Conservation (phyloP, 2,113 vertebrate genomes). For the Dromaius novaehollandiae region DNA sequence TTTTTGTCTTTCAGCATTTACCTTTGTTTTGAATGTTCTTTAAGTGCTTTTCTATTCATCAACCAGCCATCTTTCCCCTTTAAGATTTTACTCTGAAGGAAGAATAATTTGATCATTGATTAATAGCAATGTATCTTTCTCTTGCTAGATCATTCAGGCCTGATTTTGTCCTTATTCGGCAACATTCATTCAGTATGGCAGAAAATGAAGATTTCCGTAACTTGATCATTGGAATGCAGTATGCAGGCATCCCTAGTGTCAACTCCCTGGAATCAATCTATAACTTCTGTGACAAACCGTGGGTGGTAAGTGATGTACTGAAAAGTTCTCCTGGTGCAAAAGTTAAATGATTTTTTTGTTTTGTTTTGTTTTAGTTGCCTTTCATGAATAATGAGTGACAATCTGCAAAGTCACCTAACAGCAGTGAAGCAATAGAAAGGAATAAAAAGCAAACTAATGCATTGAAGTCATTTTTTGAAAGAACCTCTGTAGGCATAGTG, state of each 20-base stretch:
- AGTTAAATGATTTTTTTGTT: not conserved
- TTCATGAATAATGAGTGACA: not conserved
- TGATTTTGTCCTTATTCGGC: constrained; percentile 94
- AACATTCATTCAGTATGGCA: constrained; percentile 96
- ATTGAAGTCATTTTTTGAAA: not conserved
- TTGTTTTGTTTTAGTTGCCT: not conserved
- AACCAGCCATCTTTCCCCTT: not conserved
- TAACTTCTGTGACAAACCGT: constrained; percentile 98
- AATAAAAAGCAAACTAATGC: not conserved
- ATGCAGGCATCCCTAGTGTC: constrained; percentile 90
- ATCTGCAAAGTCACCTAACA: not conserved
- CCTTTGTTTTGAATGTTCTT: not conserved
- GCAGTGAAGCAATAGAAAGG: not conserved
- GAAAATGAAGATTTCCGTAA: constrained; percentile 97
- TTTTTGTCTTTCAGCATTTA: not conserved
- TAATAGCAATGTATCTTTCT: not conserved
- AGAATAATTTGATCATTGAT: rapidly evolving
- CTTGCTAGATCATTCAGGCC: constrained; percentile 90
- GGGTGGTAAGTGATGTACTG: constrained; percentile 86
- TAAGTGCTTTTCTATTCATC: not conserved
- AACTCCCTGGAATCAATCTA: constrained; percentile 97
- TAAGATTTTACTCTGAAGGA: not conserved
- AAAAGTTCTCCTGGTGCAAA: not conserved
- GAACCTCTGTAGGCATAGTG: not conserved
- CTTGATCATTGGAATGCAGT: constrained; percentile 95